A percentile compares a stretch with the other conserved stretches of the same genome.
Evolutionary conservation across 2,888 invertebrate genomes (phyloP).

Genomic region (Noctua pronuba): DNA sequence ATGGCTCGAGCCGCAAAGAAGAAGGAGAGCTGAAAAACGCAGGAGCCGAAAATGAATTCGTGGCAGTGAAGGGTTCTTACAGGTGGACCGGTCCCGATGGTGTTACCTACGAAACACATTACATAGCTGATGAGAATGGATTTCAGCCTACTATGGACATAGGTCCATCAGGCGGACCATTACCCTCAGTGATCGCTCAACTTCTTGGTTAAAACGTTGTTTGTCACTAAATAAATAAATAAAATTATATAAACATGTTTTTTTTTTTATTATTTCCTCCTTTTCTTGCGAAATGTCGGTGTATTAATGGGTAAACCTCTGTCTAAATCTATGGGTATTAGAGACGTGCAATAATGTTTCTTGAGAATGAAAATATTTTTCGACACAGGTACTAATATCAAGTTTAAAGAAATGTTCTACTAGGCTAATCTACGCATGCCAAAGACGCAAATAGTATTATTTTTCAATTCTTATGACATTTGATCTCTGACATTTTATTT

Average conservation of each 20-base stretch:
- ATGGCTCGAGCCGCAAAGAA: constrained; percentile 88
- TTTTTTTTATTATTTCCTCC: not conserved
- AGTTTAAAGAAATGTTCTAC: not conserved
- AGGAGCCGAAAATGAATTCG: constrained; percentile 88
- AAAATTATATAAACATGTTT: not conserved
- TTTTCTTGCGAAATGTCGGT: not conserved
- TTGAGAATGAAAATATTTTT: not conserved
- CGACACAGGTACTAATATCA: not conserved
- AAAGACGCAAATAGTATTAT: not conserved
- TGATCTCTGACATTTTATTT: not conserved
- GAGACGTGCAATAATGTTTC: not conserved
- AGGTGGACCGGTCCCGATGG: constrained; percentile 87
- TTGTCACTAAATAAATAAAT: no score
- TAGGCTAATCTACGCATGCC: not conserved
- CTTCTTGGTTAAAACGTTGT: constrained; percentile 72
- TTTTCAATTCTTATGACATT: not conserved
- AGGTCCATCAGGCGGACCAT: constrained; percentile 69
- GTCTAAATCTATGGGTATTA: no score
- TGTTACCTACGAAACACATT: constrained; percentile 82
- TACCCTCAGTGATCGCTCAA: constrained; percentile 76
- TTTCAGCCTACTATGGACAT: constrained; percentile 82
- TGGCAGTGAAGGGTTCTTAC: constrained; percentile 87
- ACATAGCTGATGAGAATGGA: constrained; percentile 90
- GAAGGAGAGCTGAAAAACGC: constrained; percentile 87
- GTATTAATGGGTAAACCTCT: no score